Percentiles rank a stretch among this genome's conserved stretches.
phyloP scores from a whole-genome alignment of 1,140 invertebrate species.

The Leptopilina clavipes region DNA sequence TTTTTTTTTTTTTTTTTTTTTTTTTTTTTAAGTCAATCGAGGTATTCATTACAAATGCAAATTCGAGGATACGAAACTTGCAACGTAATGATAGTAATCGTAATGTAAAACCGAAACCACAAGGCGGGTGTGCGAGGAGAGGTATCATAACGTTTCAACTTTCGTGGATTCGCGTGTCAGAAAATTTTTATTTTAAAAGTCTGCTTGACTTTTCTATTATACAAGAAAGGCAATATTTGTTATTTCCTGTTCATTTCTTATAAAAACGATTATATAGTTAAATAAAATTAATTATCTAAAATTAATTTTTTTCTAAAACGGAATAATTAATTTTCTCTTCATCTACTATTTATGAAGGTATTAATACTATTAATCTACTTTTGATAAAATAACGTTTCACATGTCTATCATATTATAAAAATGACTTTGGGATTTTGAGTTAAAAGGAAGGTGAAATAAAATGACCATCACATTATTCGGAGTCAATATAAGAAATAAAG shows the following conservation, averaged over 20 bases:
- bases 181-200: constrained; percentile 45
- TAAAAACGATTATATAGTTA: too few relatives aligned
- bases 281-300: too few relatives aligned
- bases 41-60: constrained; percentile 7
- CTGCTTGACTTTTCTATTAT: constrained; percentile 2
- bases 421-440: too few relatives aligned
- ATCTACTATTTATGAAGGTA: too few relatives aligned
- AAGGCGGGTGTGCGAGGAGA: constrained; percentile 52
- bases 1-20: too few relatives aligned
- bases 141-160: constrained; percentile 60
- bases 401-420: neutral
- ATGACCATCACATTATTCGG: neutral
- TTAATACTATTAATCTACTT: too few relatives aligned
- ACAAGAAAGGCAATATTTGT: neutral
- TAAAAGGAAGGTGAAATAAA: neutral
- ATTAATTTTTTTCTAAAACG: too few relatives aligned
- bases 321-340: too few relatives aligned
- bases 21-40: neutral
- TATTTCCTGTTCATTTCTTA: too few relatives aligned
- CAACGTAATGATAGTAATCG: constrained; percentile 34
- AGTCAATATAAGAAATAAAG: constrained; percentile 39
- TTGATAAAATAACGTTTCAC: too few relatives aligned
- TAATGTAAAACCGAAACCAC: constrained; percentile 63
- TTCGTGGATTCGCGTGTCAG: constrained; percentile 61
- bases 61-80: constrained; percentile 9